phyloP scores from a whole-genome alignment of 2,888 invertebrate species.

The Tipula lateralis region DNA sequence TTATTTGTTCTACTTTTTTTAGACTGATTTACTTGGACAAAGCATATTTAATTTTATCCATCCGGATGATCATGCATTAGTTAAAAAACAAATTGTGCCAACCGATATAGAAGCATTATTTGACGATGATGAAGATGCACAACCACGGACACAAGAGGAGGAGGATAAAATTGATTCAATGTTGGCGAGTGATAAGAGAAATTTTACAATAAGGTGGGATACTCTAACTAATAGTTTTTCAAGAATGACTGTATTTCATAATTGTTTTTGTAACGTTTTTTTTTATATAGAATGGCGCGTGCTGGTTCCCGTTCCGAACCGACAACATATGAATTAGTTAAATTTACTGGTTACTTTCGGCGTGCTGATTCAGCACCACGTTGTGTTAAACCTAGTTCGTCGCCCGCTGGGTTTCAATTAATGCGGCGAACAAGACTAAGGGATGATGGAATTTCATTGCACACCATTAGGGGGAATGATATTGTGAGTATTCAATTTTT shows the following conservation, averaged over 20 bases:
- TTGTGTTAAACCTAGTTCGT: slow-evolving; percentile 51
- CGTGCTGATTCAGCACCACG: slow-evolving; percentile 55
- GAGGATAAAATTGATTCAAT: slow-evolving; percentile 45
- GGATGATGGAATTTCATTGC: slow-evolving; percentile 52
- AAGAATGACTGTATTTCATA: no score
- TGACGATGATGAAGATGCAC: slow-evolving; percentile 48
- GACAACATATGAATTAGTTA: slow-evolving; percentile 64
- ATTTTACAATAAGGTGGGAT: slow-evolving; percentile 54
- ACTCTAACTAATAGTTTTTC: no score
- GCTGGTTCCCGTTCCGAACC: slow-evolving; percentile 69
- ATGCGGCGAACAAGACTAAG: slow-evolving; percentile 53
- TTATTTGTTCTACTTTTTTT: slow-evolving; percentile 40
- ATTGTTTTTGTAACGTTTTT: no score
- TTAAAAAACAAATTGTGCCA: slow-evolving; percentile 62
- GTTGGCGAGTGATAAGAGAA: slow-evolving; percentile 51
- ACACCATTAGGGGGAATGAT: slow-evolving; percentile 56
- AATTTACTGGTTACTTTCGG: slow-evolving; percentile 61
- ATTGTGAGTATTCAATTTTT: slow-evolving; percentile 47
- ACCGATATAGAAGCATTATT: slow-evolving; percentile 48
- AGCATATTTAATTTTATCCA: slow-evolving; percentile 77
- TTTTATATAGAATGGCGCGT: slow-evolving; percentile 52
- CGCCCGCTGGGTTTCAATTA: slow-evolving; percentile 46
- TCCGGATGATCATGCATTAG: slow-evolving; percentile 69
- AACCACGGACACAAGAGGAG: slow-evolving; percentile 49
- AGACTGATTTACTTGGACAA: slow-evolving; percentile 79